Base-by-base conservation (phyloP, 2,113 vertebrate genomes). In the Nanorana parkeri region DNA sequence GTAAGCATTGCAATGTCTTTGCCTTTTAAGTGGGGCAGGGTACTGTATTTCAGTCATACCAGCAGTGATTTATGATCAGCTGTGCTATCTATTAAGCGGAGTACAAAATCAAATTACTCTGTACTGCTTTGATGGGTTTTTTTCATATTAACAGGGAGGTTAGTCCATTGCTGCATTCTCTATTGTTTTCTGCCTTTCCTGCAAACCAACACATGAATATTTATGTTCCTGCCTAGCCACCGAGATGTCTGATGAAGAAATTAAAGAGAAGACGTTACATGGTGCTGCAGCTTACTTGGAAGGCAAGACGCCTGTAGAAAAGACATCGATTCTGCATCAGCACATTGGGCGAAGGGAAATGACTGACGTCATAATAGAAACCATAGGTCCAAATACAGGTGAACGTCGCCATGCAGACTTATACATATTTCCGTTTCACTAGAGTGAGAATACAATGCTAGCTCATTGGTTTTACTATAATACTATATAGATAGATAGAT, bases 321-420 rank as follows among this genome's bases (percentile, higher is more conserved):
- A 94, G 85, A 87, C 93, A 0, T 88, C 95, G 2, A 88, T 98
- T 6, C 92, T 99, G 77, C 97, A 99, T 90, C 97, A 99, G 83
- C 97, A 99, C 85, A 94, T 99, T 0, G 97, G 97, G 63, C 96
- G 96, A 86, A 89, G 97, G 85, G 95, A 96, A 84, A 98, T 99
- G 97, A 96, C 95, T 1, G 96, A 99, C 84, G 91, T 99, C 92
- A 96, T 98, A n/a, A 99, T 99, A 75, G 97, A 99, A 85, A 99
- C 97, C 4, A 93, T 99, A 77, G 92, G 93, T 78, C 92, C 94
- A 51, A 89, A 83, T 51, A 24, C 94, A 94, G 96, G 96, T 94
- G 88, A 71, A 63, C 17, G 65, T 73, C 0, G 24, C 19, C 13
- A 60, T 10, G 51, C 52, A 13, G 17, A 13, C 23, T 56, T 17